Evolutionary conservation across 1,140 invertebrate genomes (phyloP), one percentile per base, ranked within the genome.

Genomic region (Zaprionus camerounensis): DNA sequence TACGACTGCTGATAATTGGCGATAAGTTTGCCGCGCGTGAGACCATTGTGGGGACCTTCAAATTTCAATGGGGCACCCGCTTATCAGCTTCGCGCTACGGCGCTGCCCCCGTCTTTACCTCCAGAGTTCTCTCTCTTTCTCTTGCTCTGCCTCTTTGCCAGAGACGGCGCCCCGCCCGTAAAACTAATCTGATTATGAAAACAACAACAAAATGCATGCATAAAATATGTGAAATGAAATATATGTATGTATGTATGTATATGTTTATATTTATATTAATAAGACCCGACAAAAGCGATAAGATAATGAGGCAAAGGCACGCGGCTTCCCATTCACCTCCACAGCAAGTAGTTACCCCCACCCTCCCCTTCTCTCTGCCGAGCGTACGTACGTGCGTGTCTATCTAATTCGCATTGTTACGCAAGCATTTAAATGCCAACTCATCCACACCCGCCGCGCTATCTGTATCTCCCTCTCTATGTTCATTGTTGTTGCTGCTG

Each of bases 101-200:
- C 22, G 5, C 57, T 62, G 20, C 66, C n/a, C 62, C 17, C 38
- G 34, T 22, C 62, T 44, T 15, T 34, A 24, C 56, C 62, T 56
- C n/a, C 15, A 28, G 15, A 20, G 44, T 13, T n/a, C n/a, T 20
- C 55, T 38, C 49, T 26, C n/a, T 38, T 5, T 34, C 36, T 22
- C 66, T n/a, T 7, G 34, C 12, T 24, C 41, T 13, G 15, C 17
- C 17, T 41, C 53, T 61, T 31, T 31, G 31, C 9, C 31, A 63
- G 26, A 46, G 61, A 12, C 62, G 26, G 38, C 59, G 20, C 56
- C 13, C 26, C 71, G 66, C 72, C 72, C 72, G 67, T 71, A 36
- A 71, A 71, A 76, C 59, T 71, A 76, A 76, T 76, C 68, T 22
- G 73, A 71, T 71, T 76, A 76, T 76, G 20, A 9, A 46, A 46